phyloP scores from a whole-genome alignment of 2,888 invertebrate genomes.

The Portevinia maculata region DNA sequence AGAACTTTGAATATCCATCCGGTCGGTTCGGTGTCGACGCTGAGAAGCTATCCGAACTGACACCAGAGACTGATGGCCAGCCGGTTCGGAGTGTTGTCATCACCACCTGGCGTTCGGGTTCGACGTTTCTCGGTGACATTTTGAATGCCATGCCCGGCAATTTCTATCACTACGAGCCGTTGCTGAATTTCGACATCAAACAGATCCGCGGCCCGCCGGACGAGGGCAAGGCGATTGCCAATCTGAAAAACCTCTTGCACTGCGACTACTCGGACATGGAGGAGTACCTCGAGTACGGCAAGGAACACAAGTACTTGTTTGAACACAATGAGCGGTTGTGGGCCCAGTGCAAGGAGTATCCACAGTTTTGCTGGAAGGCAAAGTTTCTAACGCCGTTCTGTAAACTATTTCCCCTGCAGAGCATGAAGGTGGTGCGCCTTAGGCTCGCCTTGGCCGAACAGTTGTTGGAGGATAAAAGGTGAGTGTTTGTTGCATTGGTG shows the following conservation, averaged over 20 bases:
- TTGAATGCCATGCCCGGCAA: slow-evolving; percentile 92
- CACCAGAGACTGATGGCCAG: slow-evolving; percentile 86
- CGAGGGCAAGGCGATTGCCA: slow-evolving; percentile 87
- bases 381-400: slow-evolving; percentile 91
- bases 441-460: slow-evolving; percentile 88
- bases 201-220: slow-evolving; percentile 90
- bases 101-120: slow-evolving; percentile 96
- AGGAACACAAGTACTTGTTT: slow-evolving; percentile 90
- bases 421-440: slow-evolving; percentile 93
- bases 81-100: slow-evolving; percentile 91
- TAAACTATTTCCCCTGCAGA: slow-evolving; percentile 93
- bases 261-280: slow-evolving; percentile 90
- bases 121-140: slow-evolving; percentile 94
- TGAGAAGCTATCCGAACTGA: slow-evolving; percentile 87
- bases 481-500: slow-evolving; percentile 79
- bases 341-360: slow-evolving; percentile 89
- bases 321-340: slow-evolving; percentile 93
- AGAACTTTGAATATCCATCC: slow-evolving; percentile 85
- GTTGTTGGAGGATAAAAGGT: slow-evolving; percentile 89
- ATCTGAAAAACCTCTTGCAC: slow-evolving; percentile 88
- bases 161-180: slow-evolving; percentile 95
- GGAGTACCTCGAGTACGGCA: slow-evolving; percentile 91
- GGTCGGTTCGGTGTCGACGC: slow-evolving; percentile 84
- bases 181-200: slow-evolving; percentile 91
- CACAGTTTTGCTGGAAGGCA: slow-evolving; percentile 87